Evolutionary conservation across 1,140 invertebrate genomes (phyloP), one percentile per base, ranked within the genome.

Genomic region (Cataglyphis hispanica): DNA sequence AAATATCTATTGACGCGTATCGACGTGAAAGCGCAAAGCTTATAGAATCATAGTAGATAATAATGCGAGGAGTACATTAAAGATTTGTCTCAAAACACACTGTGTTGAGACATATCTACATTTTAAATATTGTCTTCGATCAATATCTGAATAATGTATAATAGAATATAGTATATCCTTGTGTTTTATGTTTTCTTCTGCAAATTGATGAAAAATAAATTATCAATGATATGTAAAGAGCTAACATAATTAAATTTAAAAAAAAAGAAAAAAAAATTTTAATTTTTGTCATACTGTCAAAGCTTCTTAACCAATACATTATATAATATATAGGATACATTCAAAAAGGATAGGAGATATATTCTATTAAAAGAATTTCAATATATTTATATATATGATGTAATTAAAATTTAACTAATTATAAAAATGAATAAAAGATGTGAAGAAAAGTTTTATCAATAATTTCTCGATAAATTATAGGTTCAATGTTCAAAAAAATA

Each of bases 1-100:
- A 70, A 11, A 83, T 80, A 61, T n/a, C n/a, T n/a, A n/a, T 89
- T 78, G 72, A 86, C 87, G 87, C 53, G 84, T 86, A 81, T 86
- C 84, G 84, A 86, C 84, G 84, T 86, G 84, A 86, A 88, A 80
- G 67, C 67, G 81, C 76, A 70, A 81, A 83, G 77, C 76, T 69
- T 60, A 22, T 19, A 40, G 19, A 69, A 81, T 69, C 22, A 25
- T 46, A 37, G 7, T 11, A 19, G 4, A 50, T 50, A 50, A 50
- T 80, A 22, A 74, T 40, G 64, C 22, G 31, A 27, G 16, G 46
- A 56, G 46, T 69, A 69, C 34, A 56, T 69, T 69, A 27, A 27
- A 67, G 13, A 46, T 78, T 31, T 19, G 11, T 67, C 56, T 31
- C 58, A 67, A 22, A 64, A 56, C 27, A 37, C 8, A 40, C 5